A percentile compares a stretch with the other conserved stretches of the same genome.
phyloP scores from a whole-genome alignment of 2,113 vertebrate genomes.

The Centropus bengalensis region DNA sequence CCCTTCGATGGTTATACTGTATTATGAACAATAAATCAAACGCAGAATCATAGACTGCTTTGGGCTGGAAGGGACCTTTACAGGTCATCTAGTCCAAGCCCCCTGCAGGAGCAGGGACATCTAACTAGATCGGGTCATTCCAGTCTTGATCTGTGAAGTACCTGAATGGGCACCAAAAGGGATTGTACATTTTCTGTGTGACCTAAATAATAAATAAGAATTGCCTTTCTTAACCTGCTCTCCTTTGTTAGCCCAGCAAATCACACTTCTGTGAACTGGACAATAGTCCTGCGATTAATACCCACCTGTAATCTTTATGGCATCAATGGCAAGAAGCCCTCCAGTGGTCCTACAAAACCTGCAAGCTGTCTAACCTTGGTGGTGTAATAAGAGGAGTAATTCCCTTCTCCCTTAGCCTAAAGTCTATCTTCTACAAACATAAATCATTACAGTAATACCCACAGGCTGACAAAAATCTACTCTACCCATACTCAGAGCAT shows the following conservation, averaged over 20 bases:
- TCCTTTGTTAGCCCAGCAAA: background rate
- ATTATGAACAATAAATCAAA: background rate
- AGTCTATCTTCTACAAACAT: background rate
- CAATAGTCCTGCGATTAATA: background rate
- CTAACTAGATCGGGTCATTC: too few relatives aligned
- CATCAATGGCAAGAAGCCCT: background rate
- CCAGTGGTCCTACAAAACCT: background rate
- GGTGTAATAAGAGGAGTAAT: background rate
- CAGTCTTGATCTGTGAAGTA: background rate
- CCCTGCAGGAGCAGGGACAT: too few relatives aligned
- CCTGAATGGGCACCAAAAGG: background rate
- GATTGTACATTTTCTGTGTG: background rate
- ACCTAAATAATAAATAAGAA: background rate
- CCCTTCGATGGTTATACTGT: background rate
- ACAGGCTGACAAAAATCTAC: background rate
- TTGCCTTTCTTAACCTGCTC: too few relatives aligned
- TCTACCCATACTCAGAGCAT: background rate
- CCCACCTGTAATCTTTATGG: background rate
- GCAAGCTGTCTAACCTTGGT: background rate
- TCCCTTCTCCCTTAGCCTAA: background rate
- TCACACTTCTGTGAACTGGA: accelerated
- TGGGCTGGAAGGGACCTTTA: too few relatives aligned
- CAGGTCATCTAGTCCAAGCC: too few relatives aligned
- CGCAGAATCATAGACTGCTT: too few relatives aligned
- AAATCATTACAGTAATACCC: background rate